These are phyloP conservation scores for Sebastes kiyomatsui DNA, from an alignment of 2,797 vertebrate species.

Conservation along the genomic window DNA sequence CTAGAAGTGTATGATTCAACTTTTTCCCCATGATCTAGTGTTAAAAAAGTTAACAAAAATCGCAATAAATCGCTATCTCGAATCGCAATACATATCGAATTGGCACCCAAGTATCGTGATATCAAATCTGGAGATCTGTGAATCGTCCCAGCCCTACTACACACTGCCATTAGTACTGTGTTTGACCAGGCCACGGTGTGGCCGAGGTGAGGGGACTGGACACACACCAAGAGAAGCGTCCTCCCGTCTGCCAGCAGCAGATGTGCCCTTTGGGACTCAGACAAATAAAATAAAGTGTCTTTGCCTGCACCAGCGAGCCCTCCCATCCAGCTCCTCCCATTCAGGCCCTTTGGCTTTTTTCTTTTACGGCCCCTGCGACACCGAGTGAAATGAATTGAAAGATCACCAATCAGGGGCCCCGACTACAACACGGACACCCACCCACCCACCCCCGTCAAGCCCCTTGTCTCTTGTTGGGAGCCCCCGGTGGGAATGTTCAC, in stretches of 20 bases:
- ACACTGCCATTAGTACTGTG: background rate
- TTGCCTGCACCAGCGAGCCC: constrained; percentile 49
- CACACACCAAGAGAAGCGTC: constrained; percentile 42
- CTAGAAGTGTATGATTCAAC: too few species aligned
- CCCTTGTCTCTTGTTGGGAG: constrained; percentile 68
- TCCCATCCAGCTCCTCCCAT: constrained; percentile 66
- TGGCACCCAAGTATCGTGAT: too few species aligned
- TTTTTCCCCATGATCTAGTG: too few species aligned
- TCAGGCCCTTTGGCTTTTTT: constrained; percentile 63
- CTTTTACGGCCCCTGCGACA: constrained; percentile 72
- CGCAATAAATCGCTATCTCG: too few species aligned
- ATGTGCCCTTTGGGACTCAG: constrained; percentile 72
- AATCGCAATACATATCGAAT: too few species aligned
- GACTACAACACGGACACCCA: constrained; percentile 60
- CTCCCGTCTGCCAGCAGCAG: constrained; percentile 65
- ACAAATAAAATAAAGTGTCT: constrained; percentile 73
- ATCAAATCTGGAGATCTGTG: too few species aligned
- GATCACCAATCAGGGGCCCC: constrained; percentile 74
- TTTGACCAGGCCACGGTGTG: constrained; percentile 26
- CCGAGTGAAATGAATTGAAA: constrained; percentile 77
- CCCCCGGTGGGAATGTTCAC: constrained; percentile 79
- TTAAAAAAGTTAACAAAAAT: too few species aligned
- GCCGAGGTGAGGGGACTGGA: constrained; percentile 32
- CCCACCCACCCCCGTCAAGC: constrained; percentile 47
- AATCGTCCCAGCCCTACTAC: background rate